These are phyloP conservation scores for Zonotrichia leucophrys DNA, from an alignment of 2,113 vertebrate genomes.

Conservation along the genomic window DNA sequence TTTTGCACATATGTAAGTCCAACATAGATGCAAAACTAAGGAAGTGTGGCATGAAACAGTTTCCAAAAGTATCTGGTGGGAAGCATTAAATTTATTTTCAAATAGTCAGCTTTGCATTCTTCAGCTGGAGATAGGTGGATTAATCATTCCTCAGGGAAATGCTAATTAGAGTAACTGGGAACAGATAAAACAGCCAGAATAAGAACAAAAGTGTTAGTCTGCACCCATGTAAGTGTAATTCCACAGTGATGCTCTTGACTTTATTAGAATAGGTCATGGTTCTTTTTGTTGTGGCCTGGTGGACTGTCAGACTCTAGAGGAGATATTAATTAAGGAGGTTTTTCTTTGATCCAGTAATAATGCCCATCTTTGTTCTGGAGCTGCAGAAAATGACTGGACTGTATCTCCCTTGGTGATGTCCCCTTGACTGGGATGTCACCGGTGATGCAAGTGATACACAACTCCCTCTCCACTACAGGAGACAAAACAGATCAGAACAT, in stretches of 20 bases:
- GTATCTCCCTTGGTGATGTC: not conserved
- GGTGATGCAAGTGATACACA: not conserved
- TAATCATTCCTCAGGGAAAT: not conserved
- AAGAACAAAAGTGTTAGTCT: not conserved
- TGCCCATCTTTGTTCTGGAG: not conserved
- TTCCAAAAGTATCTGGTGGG: not conserved
- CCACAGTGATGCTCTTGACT: not conserved
- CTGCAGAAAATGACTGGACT: not conserved
- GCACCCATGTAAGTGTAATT: not conserved
- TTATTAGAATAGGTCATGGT: not conserved
- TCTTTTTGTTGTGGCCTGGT: not conserved
- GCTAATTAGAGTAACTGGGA: not conserved
- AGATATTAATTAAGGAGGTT: not conserved
- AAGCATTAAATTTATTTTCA: not conserved
- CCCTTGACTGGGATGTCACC: not conserved
- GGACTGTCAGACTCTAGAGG: not conserved
- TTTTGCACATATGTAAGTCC: not conserved
- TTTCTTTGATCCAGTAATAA: slow-evolving; percentile 6
- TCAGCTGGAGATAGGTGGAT: not conserved
- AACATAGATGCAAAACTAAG: not conserved
- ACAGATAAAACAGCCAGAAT: not conserved
- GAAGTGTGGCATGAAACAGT: not conserved
- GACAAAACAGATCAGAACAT: not conserved
- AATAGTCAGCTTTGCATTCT: not conserved
- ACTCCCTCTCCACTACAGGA: not conserved